phyloP scores from a whole-genome alignment of 2,888 invertebrate genomes.

The Caenorhabditis sp. region DNA sequence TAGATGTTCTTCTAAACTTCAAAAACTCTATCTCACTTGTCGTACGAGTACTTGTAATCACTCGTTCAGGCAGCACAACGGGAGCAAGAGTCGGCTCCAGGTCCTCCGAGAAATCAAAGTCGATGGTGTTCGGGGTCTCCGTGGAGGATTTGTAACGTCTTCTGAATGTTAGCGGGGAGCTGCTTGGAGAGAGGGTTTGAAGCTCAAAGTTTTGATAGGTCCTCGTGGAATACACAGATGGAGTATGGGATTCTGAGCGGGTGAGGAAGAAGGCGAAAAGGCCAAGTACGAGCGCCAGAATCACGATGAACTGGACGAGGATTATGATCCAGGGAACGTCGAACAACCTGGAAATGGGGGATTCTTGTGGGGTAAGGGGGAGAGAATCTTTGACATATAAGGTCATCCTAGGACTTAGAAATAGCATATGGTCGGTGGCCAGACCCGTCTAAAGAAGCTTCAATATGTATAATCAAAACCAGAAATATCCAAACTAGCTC shows the following conservation, averaged over 20 bases:
- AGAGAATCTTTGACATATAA: too few species aligned
- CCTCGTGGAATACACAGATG: conserved; percentile 32
- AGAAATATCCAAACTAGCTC: neutral
- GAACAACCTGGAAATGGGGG: conserved; percentile 32
- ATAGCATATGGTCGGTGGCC: too few species aligned
- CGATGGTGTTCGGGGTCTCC: conserved; percentile 29
- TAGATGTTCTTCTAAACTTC: too few species aligned
- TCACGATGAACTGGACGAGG: conserved; percentile 57
- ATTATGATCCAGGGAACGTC: conserved; percentile 63
- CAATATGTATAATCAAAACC: neutral
- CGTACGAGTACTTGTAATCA: neutral
- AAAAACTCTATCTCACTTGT: neutral
- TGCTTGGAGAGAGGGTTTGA: conserved; percentile 45
- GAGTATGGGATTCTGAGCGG: conserved; percentile 29
- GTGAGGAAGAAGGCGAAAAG: conserved; percentile 54
- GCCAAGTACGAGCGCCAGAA: conserved; percentile 49
- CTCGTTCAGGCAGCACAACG: neutral
- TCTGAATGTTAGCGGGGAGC: conserved; percentile 44
- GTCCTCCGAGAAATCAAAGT: conserved; percentile 57
- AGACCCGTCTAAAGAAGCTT: too few species aligned
- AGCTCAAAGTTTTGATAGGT: conserved; percentile 60
- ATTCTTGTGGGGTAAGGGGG: too few species aligned
- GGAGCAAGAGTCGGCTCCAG: conserved; percentile 8
- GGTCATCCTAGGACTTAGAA: too few species aligned
- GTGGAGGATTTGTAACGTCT: conserved; percentile 45